Base-by-base conservation (phyloP, 1,140 invertebrate genomes). In the Oscheius sp. region DNA sequence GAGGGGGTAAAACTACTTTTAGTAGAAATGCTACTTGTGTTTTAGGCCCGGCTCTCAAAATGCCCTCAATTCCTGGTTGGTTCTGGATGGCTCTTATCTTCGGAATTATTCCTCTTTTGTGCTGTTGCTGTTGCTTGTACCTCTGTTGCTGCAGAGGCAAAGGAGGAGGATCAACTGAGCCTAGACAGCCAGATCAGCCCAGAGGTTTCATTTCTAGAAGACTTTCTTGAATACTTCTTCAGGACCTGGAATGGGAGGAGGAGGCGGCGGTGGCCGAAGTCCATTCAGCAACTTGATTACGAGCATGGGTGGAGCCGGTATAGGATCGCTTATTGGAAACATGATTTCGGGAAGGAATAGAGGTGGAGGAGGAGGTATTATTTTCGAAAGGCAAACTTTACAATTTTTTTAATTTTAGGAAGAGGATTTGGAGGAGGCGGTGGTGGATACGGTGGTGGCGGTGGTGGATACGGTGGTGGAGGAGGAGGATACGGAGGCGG, bases 71-170 rank as follows among this genome's bases (percentile, higher is more conserved):
- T 29, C 52, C 72, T 18, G 46, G 31, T 18, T 74, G 72, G 72
- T 38, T 74, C 35, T 74, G 72, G 72, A 32, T 68, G 20, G 46
- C 45, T 38, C 29, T 74, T 4, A 10, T 75, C n/a, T 35, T 76
- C 3, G 61, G 35, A n/a, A 31, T 72, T 23, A 32, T 75, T 67
- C 68, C 68, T 28, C 42, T 62, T n/a, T 28, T 72, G 2, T 75
- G 68, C 36, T 72, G 63, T 45, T 75, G 68, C 35, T 66, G 61
- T 36, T 45, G 52, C 23, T 38, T 45, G 28, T 74, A 76, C 58
- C 64, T 74, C 49, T 73, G 74, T 32, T 71, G 74, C 29, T 71
- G 74, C 31, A 65, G 63, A 32, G 69, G 65, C 61, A 61, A 58
- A 49, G 71, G 66, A 23, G 72, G 62, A 18, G 62, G n/a, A n/a